Conservation (phyloP, 2,113 vertebrate species). For the Nannobrachium achirus region DNA sequence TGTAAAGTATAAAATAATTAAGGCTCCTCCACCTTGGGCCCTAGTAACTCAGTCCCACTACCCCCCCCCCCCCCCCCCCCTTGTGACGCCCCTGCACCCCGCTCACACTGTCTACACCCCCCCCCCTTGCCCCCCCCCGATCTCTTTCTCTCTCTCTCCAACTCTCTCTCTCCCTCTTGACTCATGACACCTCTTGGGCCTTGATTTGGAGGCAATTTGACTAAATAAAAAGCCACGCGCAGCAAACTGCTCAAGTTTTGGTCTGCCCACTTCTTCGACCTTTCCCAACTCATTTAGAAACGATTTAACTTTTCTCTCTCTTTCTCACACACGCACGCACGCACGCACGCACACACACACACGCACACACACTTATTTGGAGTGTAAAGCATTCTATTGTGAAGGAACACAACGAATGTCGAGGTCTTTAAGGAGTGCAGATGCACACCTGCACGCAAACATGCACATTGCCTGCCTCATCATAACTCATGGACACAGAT, state of each 20-base stretch:
- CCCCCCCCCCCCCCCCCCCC: too few species aligned
- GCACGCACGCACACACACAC: background rate
- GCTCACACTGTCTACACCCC: slow-evolving; percentile 51
- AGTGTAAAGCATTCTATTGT: too few species aligned
- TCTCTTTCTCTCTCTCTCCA: slow-evolving; percentile 10
- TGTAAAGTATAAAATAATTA: too few species aligned
- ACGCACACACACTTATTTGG: background rate
- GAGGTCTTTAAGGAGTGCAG: background rate
- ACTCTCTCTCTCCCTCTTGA: slow-evolving; percentile 38
- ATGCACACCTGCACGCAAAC: background rate
- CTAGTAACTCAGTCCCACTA: too few species aligned
- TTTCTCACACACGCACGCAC: background rate
- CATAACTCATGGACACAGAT: too few species aligned
- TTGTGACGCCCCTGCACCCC: slow-evolving; percentile 38
- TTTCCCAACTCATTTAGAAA: slow-evolving; percentile 70
- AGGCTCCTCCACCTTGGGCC: too few species aligned
- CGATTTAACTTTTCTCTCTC: slow-evolving; percentile 59
- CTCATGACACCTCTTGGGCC: slow-evolving; percentile 69
- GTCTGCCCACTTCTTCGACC: slow-evolving; percentile 52
- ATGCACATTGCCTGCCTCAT: too few species aligned
- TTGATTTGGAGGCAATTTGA: slow-evolving; percentile 73
- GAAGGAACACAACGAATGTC: too few species aligned
- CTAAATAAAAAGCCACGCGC: slow-evolving; percentile 71
- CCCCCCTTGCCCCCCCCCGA: slow-evolving; percentile 32
- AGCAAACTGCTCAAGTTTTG: slow-evolving; percentile 61